A percentile compares a stretch with the other conserved stretches of the same genome.
These are phyloP conservation scores for Smithornis capensis DNA, from an alignment of 2,113 vertebrate species.

Conservation along the genomic window DNA sequence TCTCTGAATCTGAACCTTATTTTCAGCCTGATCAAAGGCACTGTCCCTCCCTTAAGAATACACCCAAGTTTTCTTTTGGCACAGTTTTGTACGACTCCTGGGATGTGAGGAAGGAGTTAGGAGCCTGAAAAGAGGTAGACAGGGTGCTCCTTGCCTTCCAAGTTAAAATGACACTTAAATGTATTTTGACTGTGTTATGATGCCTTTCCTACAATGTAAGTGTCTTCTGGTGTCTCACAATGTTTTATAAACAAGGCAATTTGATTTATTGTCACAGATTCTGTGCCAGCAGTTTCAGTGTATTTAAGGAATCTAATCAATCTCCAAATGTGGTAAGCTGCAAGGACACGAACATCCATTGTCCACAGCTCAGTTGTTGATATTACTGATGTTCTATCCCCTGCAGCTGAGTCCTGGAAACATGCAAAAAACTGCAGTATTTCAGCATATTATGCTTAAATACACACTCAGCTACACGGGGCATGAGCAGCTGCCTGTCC, in stretches of 20 bases:
- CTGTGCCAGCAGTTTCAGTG: not conserved
- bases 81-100: not conserved
- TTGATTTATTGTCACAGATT: not conserved
- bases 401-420: not conserved
- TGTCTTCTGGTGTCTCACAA: not conserved
- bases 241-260: not conserved
- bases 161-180: not conserved
- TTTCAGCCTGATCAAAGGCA: not conserved
- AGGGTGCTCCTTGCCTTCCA: not conserved
- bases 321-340: not conserved
- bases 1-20: not conserved
- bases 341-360: not conserved
- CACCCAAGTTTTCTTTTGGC: not conserved
- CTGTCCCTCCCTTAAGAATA: not conserved
- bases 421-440: not conserved
- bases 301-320: not conserved
- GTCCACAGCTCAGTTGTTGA: not conserved
- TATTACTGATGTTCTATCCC: not conserved
- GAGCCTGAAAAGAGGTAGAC: not conserved
- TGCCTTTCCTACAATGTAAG: not conserved
- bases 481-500: not conserved
- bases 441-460: not conserved
- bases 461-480: rapidly evolving
- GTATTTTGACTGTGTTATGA: not conserved
- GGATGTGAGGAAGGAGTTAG: not conserved